Conservation (phyloP, 2,113 vertebrate genomes). For the Oreochromis aureus region DNA sequence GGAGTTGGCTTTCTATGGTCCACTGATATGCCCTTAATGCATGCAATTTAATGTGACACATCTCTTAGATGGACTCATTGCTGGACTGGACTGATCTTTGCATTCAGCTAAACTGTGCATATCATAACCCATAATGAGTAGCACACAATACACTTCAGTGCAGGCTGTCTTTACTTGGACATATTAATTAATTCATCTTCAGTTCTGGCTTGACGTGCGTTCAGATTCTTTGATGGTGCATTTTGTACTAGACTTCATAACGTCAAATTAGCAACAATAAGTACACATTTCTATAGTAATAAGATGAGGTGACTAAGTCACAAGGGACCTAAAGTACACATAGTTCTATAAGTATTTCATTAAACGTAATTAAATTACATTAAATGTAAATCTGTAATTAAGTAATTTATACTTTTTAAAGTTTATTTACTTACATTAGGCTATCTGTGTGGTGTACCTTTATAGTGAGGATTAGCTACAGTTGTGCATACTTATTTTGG, state of each 20-base stretch:
- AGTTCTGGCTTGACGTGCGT: background rate
- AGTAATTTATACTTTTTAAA: background rate
- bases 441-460: background rate
- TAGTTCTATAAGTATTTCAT: background rate
- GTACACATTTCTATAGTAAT: background rate
- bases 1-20: conserved; percentile 46
- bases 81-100: conserved; percentile 28
- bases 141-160: background rate
- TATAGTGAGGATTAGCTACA: background rate
- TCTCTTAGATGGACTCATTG: background rate
- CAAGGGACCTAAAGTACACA: background rate
- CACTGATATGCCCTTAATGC: conserved; percentile 33
- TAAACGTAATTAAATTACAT: background rate
- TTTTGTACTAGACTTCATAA: background rate
- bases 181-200: background rate
- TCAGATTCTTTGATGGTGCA: background rate
- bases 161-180: background rate
- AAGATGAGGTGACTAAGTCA: background rate
- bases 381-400: background rate
- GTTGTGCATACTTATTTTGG: background rate
- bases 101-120: conserved; percentile 12
- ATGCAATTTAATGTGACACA: conserved; percentile 54
- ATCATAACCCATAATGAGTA: background rate
- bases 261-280: background rate
- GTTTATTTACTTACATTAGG: background rate